phyloP scores from a whole-genome alignment of 2,888 invertebrate species.

The Mantis religiosa region DNA sequence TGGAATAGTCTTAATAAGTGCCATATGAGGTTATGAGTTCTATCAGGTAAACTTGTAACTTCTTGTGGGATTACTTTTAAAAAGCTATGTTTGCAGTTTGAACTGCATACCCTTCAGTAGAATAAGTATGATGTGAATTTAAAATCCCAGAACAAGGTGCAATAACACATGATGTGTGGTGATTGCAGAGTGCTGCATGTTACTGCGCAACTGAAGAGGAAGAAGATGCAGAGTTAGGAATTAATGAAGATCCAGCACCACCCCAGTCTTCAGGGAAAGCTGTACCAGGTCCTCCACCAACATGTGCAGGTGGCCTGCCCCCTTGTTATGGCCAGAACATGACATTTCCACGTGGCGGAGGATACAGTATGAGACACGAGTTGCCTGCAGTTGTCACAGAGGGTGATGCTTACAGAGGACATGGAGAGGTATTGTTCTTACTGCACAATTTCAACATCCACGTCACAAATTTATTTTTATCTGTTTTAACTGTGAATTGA shows the following conservation, averaged over 20 bases:
- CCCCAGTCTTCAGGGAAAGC: slow-evolving; percentile 3
- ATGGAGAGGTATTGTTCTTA: slow-evolving; percentile 40
- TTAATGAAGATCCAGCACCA: slow-evolving; percentile 34
- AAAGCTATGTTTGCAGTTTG: too few relatives aligned
- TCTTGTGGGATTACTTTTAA: too few relatives aligned
- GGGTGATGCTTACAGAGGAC: slow-evolving; percentile 51
- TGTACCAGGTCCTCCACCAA: slow-evolving; percentile 1
- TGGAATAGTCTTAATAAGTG: too few relatives aligned
- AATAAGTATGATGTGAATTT: too few relatives aligned
- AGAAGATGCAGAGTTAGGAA: slow-evolving; percentile 36
- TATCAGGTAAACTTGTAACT: too few relatives aligned
- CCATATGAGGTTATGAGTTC: too few relatives aligned
- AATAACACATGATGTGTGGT: not conserved
- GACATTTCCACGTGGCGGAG: slow-evolving; percentile 51
- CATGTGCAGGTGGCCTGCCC: slow-evolving; percentile 2
- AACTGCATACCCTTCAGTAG: too few relatives aligned
- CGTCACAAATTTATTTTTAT: too few relatives aligned
- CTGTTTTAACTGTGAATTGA: too few relatives aligned
- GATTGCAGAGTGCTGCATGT: slow-evolving; percentile 43
- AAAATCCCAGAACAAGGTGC: too few relatives aligned
- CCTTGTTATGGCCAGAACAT: slow-evolving; percentile 55
- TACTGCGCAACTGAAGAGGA: slow-evolving; percentile 40
- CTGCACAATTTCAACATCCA: too few relatives aligned
- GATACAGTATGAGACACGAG: slow-evolving; percentile 51
- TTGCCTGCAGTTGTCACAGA: slow-evolving; percentile 63